Percentiles rank a stretch among this genome's conserved stretches.
These are phyloP conservation scores for Botrylloides violaceus DNA, from an alignment of 23 tunicate species.

Conservation along the genomic window DNA sequence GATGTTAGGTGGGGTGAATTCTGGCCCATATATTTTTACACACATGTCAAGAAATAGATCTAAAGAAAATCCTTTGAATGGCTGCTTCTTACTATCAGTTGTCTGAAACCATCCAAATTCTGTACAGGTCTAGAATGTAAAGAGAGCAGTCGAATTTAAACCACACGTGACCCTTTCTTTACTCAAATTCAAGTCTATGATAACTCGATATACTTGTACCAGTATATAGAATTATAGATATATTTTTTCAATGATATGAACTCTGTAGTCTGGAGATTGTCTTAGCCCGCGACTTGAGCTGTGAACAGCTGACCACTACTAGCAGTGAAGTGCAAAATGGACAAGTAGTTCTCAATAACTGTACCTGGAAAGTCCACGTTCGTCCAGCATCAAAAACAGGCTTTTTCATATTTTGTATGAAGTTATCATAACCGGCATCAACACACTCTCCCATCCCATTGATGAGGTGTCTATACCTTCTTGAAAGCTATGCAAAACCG, in stretches of 20 bases:
- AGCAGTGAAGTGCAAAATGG: too few relatives aligned
- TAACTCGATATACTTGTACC: too few relatives aligned
- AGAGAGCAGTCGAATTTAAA: not conserved
- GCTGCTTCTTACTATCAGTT: constrained; percentile 49
- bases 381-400: constrained; percentile 18
- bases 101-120: constrained; percentile 89
- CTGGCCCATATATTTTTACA: constrained; percentile 27
- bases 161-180: too few relatives aligned
- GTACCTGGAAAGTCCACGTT: constrained; percentile 21
- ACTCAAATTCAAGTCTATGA: too few relatives aligned
- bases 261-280: too few relatives aligned
- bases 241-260: too few relatives aligned
- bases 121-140: constrained; percentile 68
- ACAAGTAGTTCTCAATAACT: not conserved
- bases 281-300: too few relatives aligned
- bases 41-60: constrained; percentile 35
- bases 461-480: not conserved
- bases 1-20: constrained; percentile 2
- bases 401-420: constrained; percentile 2
- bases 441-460: constrained; percentile 8
- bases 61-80: constrained; percentile 61
- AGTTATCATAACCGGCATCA: constrained; percentile 16
- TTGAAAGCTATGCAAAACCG: constrained; percentile 15
- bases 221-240: too few relatives aligned
- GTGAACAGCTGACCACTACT: too few relatives aligned